Conservation (phyloP, 2,797 vertebrate species). For the Pygocentrus nattereri region DNA sequence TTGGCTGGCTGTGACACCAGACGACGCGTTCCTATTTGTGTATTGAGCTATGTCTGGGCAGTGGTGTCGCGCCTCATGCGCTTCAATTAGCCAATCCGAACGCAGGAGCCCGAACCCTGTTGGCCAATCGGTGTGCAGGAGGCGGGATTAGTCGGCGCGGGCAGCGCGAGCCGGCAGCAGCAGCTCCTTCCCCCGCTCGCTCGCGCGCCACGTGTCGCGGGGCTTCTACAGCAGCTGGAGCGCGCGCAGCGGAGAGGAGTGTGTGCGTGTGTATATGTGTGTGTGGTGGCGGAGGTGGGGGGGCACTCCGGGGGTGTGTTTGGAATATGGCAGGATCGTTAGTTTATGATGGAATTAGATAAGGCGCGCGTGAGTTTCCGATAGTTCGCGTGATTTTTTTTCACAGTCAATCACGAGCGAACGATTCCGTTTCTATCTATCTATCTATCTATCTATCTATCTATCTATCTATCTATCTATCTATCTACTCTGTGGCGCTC, state of each 20-base stretch:
- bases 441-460: too few species aligned
- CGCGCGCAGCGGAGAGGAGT: slow-evolving; percentile 38
- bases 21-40: not conserved
- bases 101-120: not conserved
- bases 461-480: not conserved
- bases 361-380: not conserved
- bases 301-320: slow-evolving; percentile 29
- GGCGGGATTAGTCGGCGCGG: slow-evolving; percentile 56
- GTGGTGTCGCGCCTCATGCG: not conserved
- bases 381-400: not conserved
- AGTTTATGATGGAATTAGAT: slow-evolving; percentile 3
- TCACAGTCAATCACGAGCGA: not conserved
- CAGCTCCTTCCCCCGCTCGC: slow-evolving; percentile 78
- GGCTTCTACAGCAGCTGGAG: slow-evolving; percentile 76
- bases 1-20: not conserved
- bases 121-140: not conserved
- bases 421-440: too few species aligned
- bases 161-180: slow-evolving; percentile 79
- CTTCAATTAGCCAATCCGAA: not conserved
- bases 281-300: slow-evolving; percentile 25
- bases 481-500: not conserved
- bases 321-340: slow-evolving; percentile 69
- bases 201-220: slow-evolving; percentile 86
- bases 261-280: slow-evolving; percentile 10
- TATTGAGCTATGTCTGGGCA: not conserved